phyloP scores from a whole-genome alignment of 2,888 invertebrate genomes.

The Nymphalis c-album region DNA sequence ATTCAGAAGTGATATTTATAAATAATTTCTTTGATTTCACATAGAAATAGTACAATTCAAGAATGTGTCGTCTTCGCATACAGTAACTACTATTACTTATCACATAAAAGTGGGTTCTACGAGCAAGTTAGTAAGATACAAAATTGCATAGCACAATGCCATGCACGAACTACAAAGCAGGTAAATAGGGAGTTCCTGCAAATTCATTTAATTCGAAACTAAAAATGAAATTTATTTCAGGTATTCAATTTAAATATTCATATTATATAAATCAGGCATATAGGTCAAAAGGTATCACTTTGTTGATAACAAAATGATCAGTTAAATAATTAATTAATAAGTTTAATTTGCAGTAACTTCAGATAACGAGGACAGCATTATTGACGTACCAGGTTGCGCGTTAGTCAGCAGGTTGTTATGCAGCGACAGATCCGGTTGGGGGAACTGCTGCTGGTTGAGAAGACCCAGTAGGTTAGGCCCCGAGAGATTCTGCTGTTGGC shows the following conservation, averaged over 20 bases:
- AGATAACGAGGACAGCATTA: background rate
- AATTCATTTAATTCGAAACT: background rate
- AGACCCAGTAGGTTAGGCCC: conserved; percentile 73
- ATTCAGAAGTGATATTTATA: background rate
- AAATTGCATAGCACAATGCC: background rate
- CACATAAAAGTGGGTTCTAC: background rate
- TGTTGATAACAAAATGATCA: too few species aligned
- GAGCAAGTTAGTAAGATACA: background rate
- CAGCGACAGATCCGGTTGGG: conserved; percentile 64
- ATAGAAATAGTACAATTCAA: background rate
- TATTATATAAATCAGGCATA: too few species aligned
- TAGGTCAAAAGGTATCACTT: too few species aligned
- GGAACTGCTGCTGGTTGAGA: conserved; percentile 66
- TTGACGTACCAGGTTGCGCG: conserved; percentile 24
- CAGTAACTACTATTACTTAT: background rate
- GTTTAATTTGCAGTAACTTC: background rate
- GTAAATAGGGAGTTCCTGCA: background rate
- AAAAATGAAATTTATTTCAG: too few species aligned
- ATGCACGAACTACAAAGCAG: conserved; percentile 1
- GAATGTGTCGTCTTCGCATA: background rate
- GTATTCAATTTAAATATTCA: too few species aligned
- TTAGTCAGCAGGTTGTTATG: conserved; percentile 58
- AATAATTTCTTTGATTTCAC: background rate
- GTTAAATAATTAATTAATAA: too few species aligned
- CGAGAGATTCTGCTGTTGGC: conserved; percentile 73